These are phyloP conservation scores for Anolis apletophallus DNA, from an alignment of 2,797 vertebrate species.

Conservation along the genomic window DNA sequence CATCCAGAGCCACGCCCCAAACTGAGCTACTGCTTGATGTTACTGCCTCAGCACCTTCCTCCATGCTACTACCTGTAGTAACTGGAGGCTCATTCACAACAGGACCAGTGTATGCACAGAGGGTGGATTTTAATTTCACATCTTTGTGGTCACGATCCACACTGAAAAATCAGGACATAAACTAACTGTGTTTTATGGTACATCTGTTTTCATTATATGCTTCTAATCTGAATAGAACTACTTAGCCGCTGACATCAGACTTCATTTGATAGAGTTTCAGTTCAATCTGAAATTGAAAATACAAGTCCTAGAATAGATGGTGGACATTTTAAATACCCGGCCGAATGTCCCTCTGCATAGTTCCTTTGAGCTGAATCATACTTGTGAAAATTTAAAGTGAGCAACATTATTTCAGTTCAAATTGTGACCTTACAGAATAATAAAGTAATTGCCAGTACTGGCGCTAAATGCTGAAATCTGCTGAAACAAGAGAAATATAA, in stretches of 20 bases:
- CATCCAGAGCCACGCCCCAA: too few relatives aligned
- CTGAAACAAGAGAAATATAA: not conserved
- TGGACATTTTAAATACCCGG: constrained; percentile 3
- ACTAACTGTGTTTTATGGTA: not conserved
- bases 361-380: not conserved
- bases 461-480: too few relatives aligned
- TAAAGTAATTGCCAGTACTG: not conserved
- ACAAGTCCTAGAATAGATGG: not conserved
- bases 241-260: not conserved
- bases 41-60: too few relatives aligned
- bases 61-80: too few relatives aligned
- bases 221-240: not conserved
- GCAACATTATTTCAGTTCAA: not conserved
- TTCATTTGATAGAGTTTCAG: constrained; percentile 34
- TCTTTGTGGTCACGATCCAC: not conserved
- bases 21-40: too few relatives aligned
- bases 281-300: constrained; percentile 47
- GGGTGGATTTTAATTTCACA: not conserved
- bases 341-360: not conserved
- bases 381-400: not conserved
- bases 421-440: not conserved
- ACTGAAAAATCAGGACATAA: too few relatives aligned
- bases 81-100: too few relatives aligned
- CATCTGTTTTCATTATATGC: not conserved
- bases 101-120: not conserved